A percentile compares a stretch with the other conserved stretches of the same genome.
Conservation (phyloP, 2,797 vertebrate genomes). For the Lagorchestes hirsutus region DNA sequence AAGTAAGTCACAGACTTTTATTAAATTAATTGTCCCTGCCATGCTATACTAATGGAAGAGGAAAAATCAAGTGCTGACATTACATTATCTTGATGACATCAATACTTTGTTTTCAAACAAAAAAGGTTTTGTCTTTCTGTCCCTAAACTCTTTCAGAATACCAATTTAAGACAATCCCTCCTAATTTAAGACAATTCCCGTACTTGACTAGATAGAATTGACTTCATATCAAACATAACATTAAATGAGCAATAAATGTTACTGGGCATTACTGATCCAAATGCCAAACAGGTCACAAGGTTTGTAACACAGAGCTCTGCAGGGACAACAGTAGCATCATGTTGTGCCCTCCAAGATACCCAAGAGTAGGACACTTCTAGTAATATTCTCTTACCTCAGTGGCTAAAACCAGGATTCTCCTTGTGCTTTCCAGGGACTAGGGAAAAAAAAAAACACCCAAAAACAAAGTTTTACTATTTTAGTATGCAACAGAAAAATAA, state of each 20-base stretch:
- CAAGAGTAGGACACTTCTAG: background rate
- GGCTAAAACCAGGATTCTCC: conserved; percentile 95
- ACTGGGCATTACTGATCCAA: background rate
- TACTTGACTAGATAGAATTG: conserved; percentile 30
- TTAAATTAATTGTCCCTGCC: conserved; percentile 44
- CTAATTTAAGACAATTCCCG: conserved; percentile 7
- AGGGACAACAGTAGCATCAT: background rate
- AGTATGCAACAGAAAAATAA: conserved; percentile 17
- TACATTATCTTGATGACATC: conserved; percentile 32
- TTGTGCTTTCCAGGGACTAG: conserved; percentile 98
- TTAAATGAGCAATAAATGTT: background rate
- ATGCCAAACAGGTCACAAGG: background rate
- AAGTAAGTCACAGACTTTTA: conserved; percentile 42
- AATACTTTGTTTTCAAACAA: conserved; percentile 58
- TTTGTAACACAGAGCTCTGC: background rate
- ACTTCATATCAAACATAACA: background rate
- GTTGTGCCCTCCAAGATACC: background rate
- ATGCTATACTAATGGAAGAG: conserved; percentile 31
- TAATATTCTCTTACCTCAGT: conserved; percentile 92
- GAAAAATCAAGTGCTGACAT: conserved; percentile 26
- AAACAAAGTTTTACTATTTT: conserved; percentile 64
- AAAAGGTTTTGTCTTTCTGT: conserved; percentile 30
- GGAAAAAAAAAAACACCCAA: conserved; percentile 27
- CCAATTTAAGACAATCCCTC: conserved; percentile 41
- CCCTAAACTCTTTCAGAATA: conserved; percentile 20